Percentiles rank a stretch among this genome's conserved stretches.
Evolutionary conservation across 2,113 vertebrate genomes (phyloP).

Genomic region (Gobio gobio): DNA sequence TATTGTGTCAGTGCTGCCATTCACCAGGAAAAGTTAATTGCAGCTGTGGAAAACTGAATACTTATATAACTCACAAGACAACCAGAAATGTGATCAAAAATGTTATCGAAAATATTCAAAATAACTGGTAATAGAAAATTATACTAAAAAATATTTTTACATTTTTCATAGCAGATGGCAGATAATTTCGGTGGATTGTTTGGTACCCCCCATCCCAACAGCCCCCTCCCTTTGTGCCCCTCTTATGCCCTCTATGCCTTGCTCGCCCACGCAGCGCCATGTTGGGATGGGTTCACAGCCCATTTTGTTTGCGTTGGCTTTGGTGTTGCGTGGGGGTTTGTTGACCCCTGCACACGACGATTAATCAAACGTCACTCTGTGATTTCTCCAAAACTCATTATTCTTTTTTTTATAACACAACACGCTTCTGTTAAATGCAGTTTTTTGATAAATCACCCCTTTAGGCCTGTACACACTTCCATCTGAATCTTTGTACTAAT

Average conservation of each 20-base stretch:
- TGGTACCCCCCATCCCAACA: constrained; percentile 32
- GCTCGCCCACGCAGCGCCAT: constrained; percentile 52
- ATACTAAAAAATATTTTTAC: no score
- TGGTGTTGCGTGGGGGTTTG: constrained; percentile 54
- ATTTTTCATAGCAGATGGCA: constrained; percentile 7
- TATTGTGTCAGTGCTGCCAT: constrained; percentile 52
- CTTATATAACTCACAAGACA: constrained; percentile 16
- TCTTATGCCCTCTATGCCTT: constrained; percentile 52
- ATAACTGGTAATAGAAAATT: not conserved
- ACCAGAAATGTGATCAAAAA: not conserved
- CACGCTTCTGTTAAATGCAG: constrained; percentile 3
- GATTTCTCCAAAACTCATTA: constrained; percentile 56
- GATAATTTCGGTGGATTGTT: constrained; percentile 33
- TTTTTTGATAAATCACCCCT: constrained; percentile 31
- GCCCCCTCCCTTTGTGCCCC: constrained; percentile 50
- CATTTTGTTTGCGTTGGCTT: constrained; percentile 55
- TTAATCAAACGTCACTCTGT: constrained; percentile 59
- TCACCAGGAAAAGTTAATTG: constrained; percentile 44
- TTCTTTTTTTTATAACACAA: constrained; percentile 48
- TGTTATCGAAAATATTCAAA: not conserved
- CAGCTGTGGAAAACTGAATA: constrained; percentile 15
- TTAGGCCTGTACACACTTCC: constrained; percentile 1
- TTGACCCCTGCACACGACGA: constrained; percentile 58
- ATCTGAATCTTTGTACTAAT: not conserved
- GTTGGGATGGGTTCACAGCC: constrained; percentile 52